phyloP scores from a whole-genome alignment of 2,113 vertebrate genomes.

The Larimichthys polyactis region DNA sequence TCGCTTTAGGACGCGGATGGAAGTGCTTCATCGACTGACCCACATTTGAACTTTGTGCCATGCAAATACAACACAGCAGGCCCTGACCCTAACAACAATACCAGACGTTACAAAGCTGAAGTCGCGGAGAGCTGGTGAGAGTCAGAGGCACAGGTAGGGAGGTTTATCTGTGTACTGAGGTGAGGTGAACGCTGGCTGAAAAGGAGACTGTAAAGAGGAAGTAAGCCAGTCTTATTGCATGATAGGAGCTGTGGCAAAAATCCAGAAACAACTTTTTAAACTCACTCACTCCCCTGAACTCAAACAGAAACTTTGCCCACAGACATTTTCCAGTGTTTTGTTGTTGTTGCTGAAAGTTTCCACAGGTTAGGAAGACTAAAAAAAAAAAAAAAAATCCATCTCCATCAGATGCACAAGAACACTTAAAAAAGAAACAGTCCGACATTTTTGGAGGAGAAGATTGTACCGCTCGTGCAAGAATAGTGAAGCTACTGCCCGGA shows the following conservation, averaged over 20 bases:
- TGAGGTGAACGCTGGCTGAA: slow-evolving; percentile 41
- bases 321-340: not conserved
- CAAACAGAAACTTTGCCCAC: not conserved
- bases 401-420: slow-evolving; percentile 26
- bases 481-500: not conserved
- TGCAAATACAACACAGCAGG: slow-evolving; percentile 54
- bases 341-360: slow-evolving; percentile 30
- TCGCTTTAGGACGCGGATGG: slow-evolving; percentile 11
- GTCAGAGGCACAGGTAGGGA: slow-evolving; percentile 45
- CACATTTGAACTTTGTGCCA: slow-evolving; percentile 39
- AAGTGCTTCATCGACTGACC: slow-evolving; percentile 38
- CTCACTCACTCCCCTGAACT: not conserved
- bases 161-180: not conserved
- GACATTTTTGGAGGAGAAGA: slow-evolving; percentile 29
- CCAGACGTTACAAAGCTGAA: slow-evolving; percentile 29
- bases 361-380: slow-evolving; percentile 60
- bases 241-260: not conserved
- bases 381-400: not conserved
- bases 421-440: not conserved
- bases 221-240: slow-evolving; percentile 40
- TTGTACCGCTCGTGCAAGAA: not conserved
- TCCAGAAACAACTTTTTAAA: slow-evolving; percentile 15
- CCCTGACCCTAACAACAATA: slow-evolving; percentile 8
- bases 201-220: not conserved
- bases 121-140: slow-evolving; percentile 57